Conservation (phyloP, 2,888 invertebrate species). For the Dicranocentrus wangi region DNA sequence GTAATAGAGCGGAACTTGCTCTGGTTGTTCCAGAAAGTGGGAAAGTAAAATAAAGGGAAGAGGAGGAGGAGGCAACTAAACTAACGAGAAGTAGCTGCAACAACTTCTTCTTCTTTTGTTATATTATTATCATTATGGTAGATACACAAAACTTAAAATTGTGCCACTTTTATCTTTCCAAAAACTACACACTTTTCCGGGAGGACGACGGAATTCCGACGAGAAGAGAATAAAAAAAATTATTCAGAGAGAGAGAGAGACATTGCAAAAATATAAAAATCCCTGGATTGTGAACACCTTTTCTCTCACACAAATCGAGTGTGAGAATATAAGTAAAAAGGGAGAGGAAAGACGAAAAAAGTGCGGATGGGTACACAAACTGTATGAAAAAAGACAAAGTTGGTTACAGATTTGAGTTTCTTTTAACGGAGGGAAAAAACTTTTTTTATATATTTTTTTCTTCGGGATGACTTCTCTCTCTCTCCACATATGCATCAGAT, state of each 20-base stretch:
- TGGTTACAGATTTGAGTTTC: too few species aligned
- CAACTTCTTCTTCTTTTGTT: conserved; percentile 35
- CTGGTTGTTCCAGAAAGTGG: conserved; percentile 32
- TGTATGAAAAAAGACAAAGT: too few species aligned
- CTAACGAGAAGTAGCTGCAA: conserved; percentile 36
- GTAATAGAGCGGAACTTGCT: conserved; percentile 34
- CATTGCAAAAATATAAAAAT: too few species aligned
- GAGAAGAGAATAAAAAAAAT: too few species aligned
- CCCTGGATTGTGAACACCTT: not conserved
- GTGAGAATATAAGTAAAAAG: too few species aligned
- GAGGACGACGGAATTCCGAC: not conserved
- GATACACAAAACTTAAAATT: conserved; percentile 10
- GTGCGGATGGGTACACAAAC: too few species aligned
- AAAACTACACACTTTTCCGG: conserved; percentile 3
- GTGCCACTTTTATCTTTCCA: conserved; percentile 39
- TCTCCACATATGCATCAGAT: conserved; percentile 35
- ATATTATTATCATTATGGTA: conserved; percentile 47
- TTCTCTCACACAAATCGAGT: too few species aligned
- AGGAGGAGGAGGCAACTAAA: conserved; percentile 16
- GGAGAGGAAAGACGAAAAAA: too few species aligned
- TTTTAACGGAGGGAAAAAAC: too few species aligned
- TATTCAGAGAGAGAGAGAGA: too few species aligned
- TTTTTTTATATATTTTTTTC: not conserved
- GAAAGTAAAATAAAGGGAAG: conserved; percentile 28
- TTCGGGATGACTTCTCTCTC: not conserved